phyloP scores from a whole-genome alignment of 2,888 invertebrate genomes.

The Drosophila bunnanda region DNA sequence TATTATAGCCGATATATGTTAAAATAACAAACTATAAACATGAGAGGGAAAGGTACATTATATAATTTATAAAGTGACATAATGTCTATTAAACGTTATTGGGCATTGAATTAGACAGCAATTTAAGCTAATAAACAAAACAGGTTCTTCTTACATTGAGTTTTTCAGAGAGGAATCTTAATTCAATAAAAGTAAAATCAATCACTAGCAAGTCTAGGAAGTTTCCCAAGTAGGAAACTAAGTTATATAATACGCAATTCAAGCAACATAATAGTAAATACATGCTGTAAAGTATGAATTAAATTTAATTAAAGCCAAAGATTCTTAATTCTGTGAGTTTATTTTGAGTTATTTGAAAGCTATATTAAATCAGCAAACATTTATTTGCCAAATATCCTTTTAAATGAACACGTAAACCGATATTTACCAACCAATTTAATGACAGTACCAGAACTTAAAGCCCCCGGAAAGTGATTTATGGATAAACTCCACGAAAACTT shows the following conservation, averaged over 20 bases:
- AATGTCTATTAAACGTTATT: background rate
- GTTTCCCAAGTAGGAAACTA: too few relatives aligned
- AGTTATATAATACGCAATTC: too few relatives aligned
- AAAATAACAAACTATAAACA: background rate
- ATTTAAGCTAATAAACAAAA: background rate
- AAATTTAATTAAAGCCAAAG: too few relatives aligned
- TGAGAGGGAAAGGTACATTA: background rate
- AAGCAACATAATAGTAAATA: too few relatives aligned
- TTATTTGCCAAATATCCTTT: too few relatives aligned
- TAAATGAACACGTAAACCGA: background rate
- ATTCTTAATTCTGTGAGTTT: too few relatives aligned
- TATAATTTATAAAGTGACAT: background rate
- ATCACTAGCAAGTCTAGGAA: too few relatives aligned
- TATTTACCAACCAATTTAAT: background rate
- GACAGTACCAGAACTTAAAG: background rate
- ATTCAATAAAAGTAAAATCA: background rate
- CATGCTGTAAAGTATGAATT: too few relatives aligned
- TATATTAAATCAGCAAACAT: too few relatives aligned
- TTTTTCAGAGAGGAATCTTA: background rate
- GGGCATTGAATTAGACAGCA: background rate
- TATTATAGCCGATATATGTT: background rate
- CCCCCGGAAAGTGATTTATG: slow-evolving; percentile 4
- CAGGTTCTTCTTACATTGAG: background rate
- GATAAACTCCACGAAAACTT: background rate
- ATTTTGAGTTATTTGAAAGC: too few relatives aligned